phyloP scores from a whole-genome alignment of 1,140 invertebrate genomes.

The Matsumurasca onukii region DNA sequence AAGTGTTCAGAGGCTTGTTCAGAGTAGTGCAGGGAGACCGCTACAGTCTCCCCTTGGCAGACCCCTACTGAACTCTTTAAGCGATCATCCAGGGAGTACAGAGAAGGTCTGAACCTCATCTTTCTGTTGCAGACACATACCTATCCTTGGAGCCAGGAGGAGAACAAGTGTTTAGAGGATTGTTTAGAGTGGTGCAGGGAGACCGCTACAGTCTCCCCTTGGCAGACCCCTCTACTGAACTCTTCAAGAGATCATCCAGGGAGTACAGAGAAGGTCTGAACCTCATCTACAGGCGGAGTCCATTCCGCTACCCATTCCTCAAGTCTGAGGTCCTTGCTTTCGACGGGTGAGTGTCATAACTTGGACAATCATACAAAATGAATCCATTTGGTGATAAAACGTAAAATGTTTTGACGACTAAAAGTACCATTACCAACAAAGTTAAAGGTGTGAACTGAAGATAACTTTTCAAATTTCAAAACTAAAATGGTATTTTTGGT shows the following conservation, averaged over 20 bases:
- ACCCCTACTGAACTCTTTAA: slow-evolving; percentile 66
- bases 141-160: slow-evolving; percentile 70
- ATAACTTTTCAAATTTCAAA: too few relatives aligned
- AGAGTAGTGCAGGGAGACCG: slow-evolving; percentile 65
- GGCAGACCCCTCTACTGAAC: slow-evolving; percentile 63
- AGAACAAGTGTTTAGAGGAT: slow-evolving; percentile 77
- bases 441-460: too few relatives aligned
- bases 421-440: neutral
- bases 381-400: neutral
- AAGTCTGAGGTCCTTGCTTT: slow-evolving; percentile 71
- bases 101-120: slow-evolving; percentile 70
- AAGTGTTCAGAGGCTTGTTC: slow-evolving; percentile 77
- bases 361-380: neutral
- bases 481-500: too few relatives aligned
- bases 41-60: slow-evolving; percentile 61
- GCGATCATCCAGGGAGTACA: slow-evolving; percentile 67
- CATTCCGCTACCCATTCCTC: slow-evolving; percentile 65
- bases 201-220: slow-evolving; percentile 64
- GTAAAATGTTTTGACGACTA: too few relatives aligned
- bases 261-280: slow-evolving; percentile 73
- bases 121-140: slow-evolving; percentile 73
- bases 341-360: slow-evolving; percentile 64
- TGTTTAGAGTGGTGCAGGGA: slow-evolving; percentile 66
- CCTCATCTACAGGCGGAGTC: slow-evolving; percentile 70
- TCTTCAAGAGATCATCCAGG: slow-evolving; percentile 64